phyloP scores from a whole-genome alignment of 2,113 vertebrate genomes.

The Thamnophis sirtalis region DNA sequence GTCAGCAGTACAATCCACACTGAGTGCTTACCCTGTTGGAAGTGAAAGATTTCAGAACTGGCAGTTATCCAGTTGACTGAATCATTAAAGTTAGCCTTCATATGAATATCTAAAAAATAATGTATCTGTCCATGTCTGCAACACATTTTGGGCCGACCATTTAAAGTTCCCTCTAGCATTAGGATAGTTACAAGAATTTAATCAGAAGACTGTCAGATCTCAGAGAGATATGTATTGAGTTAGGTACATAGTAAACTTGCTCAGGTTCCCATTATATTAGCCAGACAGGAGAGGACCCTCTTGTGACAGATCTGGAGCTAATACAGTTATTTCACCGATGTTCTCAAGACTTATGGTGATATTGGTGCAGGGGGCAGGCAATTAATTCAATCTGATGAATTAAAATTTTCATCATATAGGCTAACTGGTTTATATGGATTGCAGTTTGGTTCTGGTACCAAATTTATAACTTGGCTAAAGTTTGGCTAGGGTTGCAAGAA shows the following conservation, averaged over 20 bases:
- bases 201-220: not conserved
- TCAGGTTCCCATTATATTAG: not conserved
- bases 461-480: not conserved
- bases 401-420: not conserved
- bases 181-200: not conserved
- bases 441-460: not conserved
- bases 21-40: not conserved
- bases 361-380: not conserved
- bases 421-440: not conserved
- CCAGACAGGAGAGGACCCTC: not conserved
- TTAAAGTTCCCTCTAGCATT: not conserved
- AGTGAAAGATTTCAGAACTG: not conserved
- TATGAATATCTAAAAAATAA: not conserved
- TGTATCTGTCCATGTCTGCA: not conserved
- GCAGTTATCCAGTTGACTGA: not conserved
- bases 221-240: not conserved
- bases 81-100: not conserved
- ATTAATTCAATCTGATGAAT: not conserved
- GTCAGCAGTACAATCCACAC: not conserved
- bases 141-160: not conserved
- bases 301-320: not conserved
- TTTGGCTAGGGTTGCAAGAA: not conserved
- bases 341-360: not conserved
- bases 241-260: not conserved
- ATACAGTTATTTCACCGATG: not conserved